Evolutionary conservation across 2,888 invertebrate genomes (phyloP).

Genomic region (Hybos culiciformis): DNA sequence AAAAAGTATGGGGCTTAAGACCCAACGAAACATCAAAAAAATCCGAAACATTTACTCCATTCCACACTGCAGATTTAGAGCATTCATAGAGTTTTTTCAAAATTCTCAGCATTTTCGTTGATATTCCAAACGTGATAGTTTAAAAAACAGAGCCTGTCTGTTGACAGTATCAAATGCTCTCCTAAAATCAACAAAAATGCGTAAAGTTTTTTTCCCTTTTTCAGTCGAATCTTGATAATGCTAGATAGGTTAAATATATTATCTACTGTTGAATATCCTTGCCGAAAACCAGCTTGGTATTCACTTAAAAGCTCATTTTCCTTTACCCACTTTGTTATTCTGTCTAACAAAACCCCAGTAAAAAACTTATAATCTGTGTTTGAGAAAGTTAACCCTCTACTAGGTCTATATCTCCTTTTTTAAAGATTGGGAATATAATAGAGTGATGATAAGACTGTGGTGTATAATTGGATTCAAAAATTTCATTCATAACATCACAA

Average conservation of each 20-base stretch:
- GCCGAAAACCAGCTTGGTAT: not conserved
- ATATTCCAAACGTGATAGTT: not conserved
- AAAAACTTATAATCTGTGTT: not conserved
- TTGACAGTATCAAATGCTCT: slow-evolving; percentile 1
- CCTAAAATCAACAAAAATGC: not conserved
- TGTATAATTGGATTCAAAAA: not conserved
- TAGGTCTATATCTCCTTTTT: not conserved
- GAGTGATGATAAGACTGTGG: not conserved
- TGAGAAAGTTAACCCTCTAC: not conserved
- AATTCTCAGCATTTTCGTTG: not conserved
- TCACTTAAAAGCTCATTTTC: not conserved
- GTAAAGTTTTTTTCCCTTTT: not conserved
- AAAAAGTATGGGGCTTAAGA: not conserved
- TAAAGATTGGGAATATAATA: not conserved
- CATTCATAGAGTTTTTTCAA: not conserved
- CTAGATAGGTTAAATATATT: not conserved
- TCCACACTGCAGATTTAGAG: slow-evolving; percentile 1
- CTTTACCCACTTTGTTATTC: not conserved
- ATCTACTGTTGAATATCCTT: not conserved
- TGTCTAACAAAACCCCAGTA: not conserved
- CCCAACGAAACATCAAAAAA: not conserved
- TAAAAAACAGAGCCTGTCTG: slow-evolving; percentile 1
- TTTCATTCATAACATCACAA: not conserved
- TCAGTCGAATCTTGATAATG: not conserved
- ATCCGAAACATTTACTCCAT: not conserved